Conservation (phyloP, 1,140 invertebrate genomes). For the Leptonema lineaticorne region DNA sequence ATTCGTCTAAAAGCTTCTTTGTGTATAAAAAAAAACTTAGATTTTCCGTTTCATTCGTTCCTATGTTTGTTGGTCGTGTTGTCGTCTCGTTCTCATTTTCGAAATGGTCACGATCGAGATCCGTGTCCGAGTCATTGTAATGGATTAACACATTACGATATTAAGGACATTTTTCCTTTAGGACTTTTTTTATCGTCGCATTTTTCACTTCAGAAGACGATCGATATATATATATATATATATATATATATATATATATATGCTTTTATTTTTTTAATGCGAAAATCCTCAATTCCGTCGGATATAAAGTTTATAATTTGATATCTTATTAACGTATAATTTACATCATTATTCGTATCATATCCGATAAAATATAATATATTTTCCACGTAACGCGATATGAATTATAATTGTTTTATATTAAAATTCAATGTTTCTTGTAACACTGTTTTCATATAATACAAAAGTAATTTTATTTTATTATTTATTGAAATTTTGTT, state of each 20-base stretch:
- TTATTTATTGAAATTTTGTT: no score
- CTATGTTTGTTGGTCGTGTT: background rate
- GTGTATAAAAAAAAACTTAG: slow-evolving; percentile 13
- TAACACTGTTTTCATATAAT: no score
- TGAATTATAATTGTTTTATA: background rate
- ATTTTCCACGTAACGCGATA: background rate
- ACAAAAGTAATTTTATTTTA: no score
- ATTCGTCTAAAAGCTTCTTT: slow-evolving; percentile 25
- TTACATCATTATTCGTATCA: no score
- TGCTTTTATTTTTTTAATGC: background rate
- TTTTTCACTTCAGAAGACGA: background rate
- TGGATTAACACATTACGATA: slow-evolving; percentile 38
- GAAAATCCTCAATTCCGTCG: background rate
- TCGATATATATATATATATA: background rate
- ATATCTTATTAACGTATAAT: no score
- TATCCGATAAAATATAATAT: no score
- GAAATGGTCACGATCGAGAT: slow-evolving; percentile 14
- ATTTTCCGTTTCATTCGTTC: background rate
- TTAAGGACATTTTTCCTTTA: slow-evolving; percentile 16
- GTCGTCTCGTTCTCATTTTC: background rate
- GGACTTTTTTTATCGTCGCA: background rate
- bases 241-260: background rate
- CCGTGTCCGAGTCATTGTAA: slow-evolving; percentile 32
- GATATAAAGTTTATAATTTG: background rate
- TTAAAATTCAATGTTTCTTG: no score